These are phyloP conservation scores for Melangyna quadrimaculata DNA, from an alignment of 2,888 invertebrate genomes.

Conservation along the genomic window DNA sequence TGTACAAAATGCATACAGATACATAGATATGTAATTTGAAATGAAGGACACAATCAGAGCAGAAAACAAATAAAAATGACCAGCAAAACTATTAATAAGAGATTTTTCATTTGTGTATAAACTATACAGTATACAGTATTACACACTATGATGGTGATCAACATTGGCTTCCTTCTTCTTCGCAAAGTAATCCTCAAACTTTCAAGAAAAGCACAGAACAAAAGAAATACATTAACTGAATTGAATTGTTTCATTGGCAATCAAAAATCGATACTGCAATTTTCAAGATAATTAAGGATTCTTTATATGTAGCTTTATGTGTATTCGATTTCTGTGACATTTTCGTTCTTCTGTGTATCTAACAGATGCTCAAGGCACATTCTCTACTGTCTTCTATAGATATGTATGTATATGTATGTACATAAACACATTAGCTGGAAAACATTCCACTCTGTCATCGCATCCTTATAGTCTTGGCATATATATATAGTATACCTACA, in stretches of 20 bases:
- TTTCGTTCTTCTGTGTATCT: neutral
- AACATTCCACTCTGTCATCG: slow-evolving; percentile 11
- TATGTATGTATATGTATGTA: too few relatives aligned
- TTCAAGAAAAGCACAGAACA: neutral
- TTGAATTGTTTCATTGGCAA: slow-evolving; percentile 28
- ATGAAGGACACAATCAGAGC: neutral
- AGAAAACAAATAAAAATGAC: neutral
- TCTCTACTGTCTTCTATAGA: neutral
- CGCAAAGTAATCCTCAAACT: neutral
- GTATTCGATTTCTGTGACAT: slow-evolving; percentile 5
- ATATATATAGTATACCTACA: neutral
- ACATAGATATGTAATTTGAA: too few relatives aligned
- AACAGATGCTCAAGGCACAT: neutral
- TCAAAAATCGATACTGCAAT: slow-evolving; percentile 49
- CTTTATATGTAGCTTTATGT: neutral
- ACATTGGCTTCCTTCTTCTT: slow-evolving; percentile 1
- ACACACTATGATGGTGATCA: neutral
- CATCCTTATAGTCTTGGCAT: neutral
- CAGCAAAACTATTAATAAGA: neutral
- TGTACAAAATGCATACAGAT: too few relatives aligned
- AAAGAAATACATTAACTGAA: neutral
- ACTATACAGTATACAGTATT: too few relatives aligned
- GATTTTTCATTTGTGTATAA: too few relatives aligned
- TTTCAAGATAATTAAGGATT: slow-evolving; percentile 39
- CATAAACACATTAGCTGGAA: slow-evolving; percentile 1